Evolutionary conservation across 1,140 invertebrate genomes (phyloP), one percentile per base, ranked within the genome.

Genomic region (Rhyzopertha dominica): DNA sequence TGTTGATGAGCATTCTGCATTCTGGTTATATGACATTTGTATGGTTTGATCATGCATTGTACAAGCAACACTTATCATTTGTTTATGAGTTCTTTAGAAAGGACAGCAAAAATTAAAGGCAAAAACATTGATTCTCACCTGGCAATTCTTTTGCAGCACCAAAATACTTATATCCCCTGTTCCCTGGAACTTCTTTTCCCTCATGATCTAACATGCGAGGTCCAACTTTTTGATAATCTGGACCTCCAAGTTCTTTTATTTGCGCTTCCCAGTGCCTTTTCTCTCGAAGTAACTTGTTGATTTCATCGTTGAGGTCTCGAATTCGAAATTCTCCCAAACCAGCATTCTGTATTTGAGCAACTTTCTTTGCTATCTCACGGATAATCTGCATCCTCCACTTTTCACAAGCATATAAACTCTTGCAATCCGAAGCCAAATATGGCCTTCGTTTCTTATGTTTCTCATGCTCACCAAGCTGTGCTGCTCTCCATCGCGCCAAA

Each of bases 281-380:
- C 66, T 98, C 93, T 48, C 95, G 70, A 17, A 99, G 73, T 23
- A 99, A 66, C 72, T 98, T 99, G 65, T 99, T 99, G 42, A 99
- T 99, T 73, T 99, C 96, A 74, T 99, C 97, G 68, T 99, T 99
- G 1, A 99, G 71, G 70, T 99, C 97, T 22, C 97, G 74, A 52
- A 99, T 93, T 24, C 95, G 80, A 66, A 97, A 99, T 74, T 99
- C 97, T 1, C 96, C 96, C 1, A 99, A 74, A 53, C 96, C 96
- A 59, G 97, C 95, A 76, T 98, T 98, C 69, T 99, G 96, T 65
- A 99, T 99, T 70, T 97, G 91, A 12, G 95, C 87, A n/a, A 99
- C 95, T 76, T 99, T 99, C 61, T 95, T 92, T 0, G 95, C 91
- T 25, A 99, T 88, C 74, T 99, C 96, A 47, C 94, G 74, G 35